Conservation (phyloP, 2,888 invertebrate genomes). For the Poecilobothrus nobilitatus region DNA sequence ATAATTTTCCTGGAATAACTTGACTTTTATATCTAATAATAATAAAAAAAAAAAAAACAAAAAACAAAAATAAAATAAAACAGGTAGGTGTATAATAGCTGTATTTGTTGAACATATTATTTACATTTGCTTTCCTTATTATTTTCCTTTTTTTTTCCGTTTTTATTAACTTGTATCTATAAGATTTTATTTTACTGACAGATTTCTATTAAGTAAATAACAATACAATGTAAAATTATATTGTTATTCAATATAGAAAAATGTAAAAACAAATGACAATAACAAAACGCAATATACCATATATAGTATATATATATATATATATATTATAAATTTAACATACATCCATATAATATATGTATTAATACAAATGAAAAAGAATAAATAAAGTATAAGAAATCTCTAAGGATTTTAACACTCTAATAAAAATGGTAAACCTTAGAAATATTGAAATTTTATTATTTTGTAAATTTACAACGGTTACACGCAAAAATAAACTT, state of each 20-base stretch:
- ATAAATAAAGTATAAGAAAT: background rate
- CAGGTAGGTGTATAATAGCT: too few species aligned
- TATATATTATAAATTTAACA: too few species aligned
- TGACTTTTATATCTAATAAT: too few species aligned
- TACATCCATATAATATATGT: too few species aligned
- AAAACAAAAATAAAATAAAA: too few species aligned
- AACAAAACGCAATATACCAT: too few species aligned
- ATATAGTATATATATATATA: too few species aligned
- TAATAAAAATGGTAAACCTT: background rate
- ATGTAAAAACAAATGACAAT: background rate
- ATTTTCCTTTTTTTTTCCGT: too few species aligned
- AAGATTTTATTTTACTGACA: slow-evolving; percentile 17
- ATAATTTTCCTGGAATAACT: too few species aligned
- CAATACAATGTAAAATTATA: background rate
- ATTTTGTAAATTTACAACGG: slow-evolving; percentile 6
- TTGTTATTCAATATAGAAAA: background rate
- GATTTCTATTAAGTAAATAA: background rate
- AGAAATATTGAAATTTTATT: slow-evolving; percentile 2
- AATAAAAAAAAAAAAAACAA: slow-evolving; percentile 24
- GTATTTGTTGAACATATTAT: too few species aligned
- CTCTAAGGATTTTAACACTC: background rate
- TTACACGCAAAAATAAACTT: background rate
- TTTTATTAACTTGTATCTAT: slow-evolving; percentile 7
- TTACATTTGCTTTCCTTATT: too few species aligned
- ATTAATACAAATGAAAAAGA: too few species aligned